Conservation (phyloP, 2,888 invertebrate species). For the Drosophila kanekoi region DNA sequence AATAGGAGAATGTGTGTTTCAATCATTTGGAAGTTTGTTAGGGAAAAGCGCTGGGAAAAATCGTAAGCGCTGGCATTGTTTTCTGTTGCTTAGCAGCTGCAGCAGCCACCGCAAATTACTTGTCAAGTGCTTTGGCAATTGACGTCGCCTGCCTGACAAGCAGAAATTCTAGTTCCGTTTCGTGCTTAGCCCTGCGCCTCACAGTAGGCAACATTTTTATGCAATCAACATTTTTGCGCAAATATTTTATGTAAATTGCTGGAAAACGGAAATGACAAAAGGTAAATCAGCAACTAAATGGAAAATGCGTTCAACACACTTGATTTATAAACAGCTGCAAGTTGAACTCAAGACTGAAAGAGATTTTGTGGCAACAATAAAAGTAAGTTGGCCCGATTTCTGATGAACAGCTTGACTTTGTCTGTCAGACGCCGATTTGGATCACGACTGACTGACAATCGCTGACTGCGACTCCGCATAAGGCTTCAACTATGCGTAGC, state of each 20-base stretch:
- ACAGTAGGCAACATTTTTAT: conserved; percentile 51
- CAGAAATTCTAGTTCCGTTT: conserved; percentile 18
- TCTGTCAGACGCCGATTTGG: conserved; percentile 1
- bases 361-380: neutral
- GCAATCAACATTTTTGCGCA: conserved; percentile 42
- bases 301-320: conserved; percentile 4
- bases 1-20: conserved; percentile 25
- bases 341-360: neutral
- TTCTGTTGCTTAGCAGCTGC: conserved; percentile 54
- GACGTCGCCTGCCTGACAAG: conserved; percentile 41
- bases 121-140: conserved; percentile 54
- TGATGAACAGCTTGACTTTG: neutral
- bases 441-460: neutral
- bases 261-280: conserved; percentile 13
- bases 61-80: conserved; percentile 34
- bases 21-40: conserved; percentile 3
- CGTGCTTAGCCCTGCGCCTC: neutral
- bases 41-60: too few species aligned
- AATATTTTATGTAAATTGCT: conserved; percentile 51
- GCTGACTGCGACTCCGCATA: neutral
- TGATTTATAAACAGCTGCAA: conserved; percentile 9
- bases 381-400: conserved; percentile 6
- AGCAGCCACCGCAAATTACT: conserved; percentile 53
- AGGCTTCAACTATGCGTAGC: conserved; percentile 44
- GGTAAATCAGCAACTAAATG: conserved; percentile 24